Base-by-base conservation (phyloP, 1,140 invertebrate genomes). In the Anoplolepis gracilipes region DNA sequence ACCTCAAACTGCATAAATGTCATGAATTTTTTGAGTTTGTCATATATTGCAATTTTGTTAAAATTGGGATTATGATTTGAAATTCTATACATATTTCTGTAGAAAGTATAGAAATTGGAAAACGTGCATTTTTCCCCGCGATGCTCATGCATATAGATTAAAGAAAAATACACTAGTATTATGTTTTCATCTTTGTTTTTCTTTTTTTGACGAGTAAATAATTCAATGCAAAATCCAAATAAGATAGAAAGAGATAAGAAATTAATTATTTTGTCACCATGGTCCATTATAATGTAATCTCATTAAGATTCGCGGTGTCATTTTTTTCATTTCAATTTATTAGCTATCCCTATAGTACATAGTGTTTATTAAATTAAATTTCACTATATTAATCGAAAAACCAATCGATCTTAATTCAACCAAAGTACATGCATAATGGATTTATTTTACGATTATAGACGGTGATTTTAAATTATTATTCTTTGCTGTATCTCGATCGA, bases 391-490 rank as follows among this genome's bases (percentile, higher is more conserved):
- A 36, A 72, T 72, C 25, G 53, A 11, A 46, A n/a, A 36, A 16
- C 28, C 53, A 25, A 79, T 79, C 77, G 25, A 73, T 82, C 65
- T 81, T 59, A 57, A 57, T 42, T 62, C 64, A 33, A 3, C 49
- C 28, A 19, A 13, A 25, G 19, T 19, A 42, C 65, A 69, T 36
- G 65, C 36, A 28, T 39, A 72, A 72, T 36, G 67, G 53, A 82
- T 73, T 82, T 82, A 82, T 73, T 82, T 82, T 82, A 61, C 55
- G 36, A 82, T 39, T 59, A 72, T 33, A 59, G 53, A 28, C 67
- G 67, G 19, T 19, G 39, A 42, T 28, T 73, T 36, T 64, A 42
- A 73, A 85, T 88, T 77, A 88, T 88, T 88, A 82, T 88, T 86
- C 49, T 25, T 19, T 16, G 46, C 65, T 49, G 39, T 49, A 86